Evolutionary conservation across 2,113 vertebrate genomes (phyloP), one percentile per base, ranked within the genome.

Genomic region (Nematolebias whitei): DNA sequence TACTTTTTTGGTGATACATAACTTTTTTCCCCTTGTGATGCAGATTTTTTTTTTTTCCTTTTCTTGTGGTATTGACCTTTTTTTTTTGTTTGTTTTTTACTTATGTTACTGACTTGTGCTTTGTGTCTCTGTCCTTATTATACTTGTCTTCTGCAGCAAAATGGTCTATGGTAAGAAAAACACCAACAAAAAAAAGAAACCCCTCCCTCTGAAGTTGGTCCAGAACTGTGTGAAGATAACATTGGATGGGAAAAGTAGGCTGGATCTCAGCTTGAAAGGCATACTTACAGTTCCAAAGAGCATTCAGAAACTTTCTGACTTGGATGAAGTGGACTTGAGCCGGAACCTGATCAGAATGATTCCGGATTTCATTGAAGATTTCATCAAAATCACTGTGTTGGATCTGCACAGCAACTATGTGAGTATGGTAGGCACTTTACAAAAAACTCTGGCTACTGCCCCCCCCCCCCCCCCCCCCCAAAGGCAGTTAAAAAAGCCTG

Each of bases 341-440:
- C 85, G 95, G 63, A 99, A 99, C 72, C 22, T 91, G 83, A 86
- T 98, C 64, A 89, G 12, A 67, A 95, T 91, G 68, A 84, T 99
- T 52, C 97, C 97, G 0, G 91, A 94, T 4, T 90, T 79, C n/a
- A 94, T 96, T 0, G 80, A 91, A 15, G 83, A 81, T 5, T 98
- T 98, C 45, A 57, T 90, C 73, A 94, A 87, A 50, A 80, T 98
- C 29, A 85, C 86, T 0, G 91, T 93, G 86, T 83, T 99, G 44
- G 96, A 99, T 76, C 81, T 99, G 68, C 96, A 99, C 66, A 97
- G 95, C 78, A 99, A 98, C 83, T 79, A 88, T 7, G 85, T 88
- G 67, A 86, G 78, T 82, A 71, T 15, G 22, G 10, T 8, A 2
- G 44, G 16, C 3, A 19, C n/a, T 2, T 4, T 24, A 4, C n/a